These are phyloP conservation scores for Noctua janthe DNA, from an alignment of 2,888 invertebrate genomes.

Conservation along the genomic window DNA sequence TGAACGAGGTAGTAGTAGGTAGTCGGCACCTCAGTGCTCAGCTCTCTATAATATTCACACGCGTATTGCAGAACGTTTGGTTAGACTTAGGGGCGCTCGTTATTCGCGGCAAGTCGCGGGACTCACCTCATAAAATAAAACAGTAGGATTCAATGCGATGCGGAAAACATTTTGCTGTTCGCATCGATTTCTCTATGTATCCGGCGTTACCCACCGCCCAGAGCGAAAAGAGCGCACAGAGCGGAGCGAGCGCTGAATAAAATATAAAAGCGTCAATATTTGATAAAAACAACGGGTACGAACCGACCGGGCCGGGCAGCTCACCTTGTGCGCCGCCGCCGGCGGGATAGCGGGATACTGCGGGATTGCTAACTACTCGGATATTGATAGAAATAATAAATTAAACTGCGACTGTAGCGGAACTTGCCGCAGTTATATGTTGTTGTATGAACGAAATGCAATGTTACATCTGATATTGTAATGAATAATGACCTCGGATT, in stretches of 20 bases:
- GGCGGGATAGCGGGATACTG: neutral
- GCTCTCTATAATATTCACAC: neutral
- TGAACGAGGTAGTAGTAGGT: too few relatives aligned
- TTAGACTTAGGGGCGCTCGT: constrained; percentile 12
- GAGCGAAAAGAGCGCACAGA: constrained; percentile 34
- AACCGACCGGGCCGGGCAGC: constrained; percentile 4
- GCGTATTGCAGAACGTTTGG: constrained; percentile 20
- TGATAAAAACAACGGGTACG: constrained; percentile 56
- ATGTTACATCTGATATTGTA: constrained; percentile 25
- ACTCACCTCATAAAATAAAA: constrained; percentile 43
- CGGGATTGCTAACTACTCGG: constrained; percentile 38
- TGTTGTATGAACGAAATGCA: neutral
- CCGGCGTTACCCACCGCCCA: constrained; percentile 42
- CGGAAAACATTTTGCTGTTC: constrained; percentile 55
- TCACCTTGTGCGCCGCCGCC: constrained; percentile 2
- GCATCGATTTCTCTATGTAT: constrained; percentile 59
- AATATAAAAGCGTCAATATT: constrained; percentile 64
- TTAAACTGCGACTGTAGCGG: constrained; percentile 22
- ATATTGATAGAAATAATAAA: constrained; percentile 47
- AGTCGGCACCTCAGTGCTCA: too few relatives aligned
- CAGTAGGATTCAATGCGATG: constrained; percentile 40
- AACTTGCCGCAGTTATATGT: neutral
- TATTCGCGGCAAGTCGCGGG: neutral
- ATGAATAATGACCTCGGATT: constrained; percentile 39
- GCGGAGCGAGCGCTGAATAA: constrained; percentile 56